These are phyloP conservation scores for Ictalurus punctatus DNA, from an alignment of 2,113 vertebrate genomes.

Conservation along the genomic window DNA sequence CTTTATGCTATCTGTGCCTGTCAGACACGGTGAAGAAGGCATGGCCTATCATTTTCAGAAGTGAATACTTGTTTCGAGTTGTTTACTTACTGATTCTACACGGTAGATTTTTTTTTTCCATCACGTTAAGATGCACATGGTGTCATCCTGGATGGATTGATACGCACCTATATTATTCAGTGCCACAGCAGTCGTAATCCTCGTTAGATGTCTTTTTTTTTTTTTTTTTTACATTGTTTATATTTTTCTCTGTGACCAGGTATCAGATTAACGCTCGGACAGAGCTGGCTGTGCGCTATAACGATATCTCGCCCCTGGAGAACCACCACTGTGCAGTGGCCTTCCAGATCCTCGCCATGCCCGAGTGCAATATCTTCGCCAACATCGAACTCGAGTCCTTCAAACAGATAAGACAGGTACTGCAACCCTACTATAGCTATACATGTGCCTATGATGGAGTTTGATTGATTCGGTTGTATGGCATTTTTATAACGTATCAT, in stretches of 20 bases:
- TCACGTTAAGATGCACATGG: neutral
- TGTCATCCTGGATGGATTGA: neutral
- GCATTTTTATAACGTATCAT: neutral
- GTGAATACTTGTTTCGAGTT: neutral
- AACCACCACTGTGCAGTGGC: conserved; percentile 97
- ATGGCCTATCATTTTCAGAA: no score
- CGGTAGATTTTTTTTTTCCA: neutral
- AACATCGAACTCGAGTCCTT: conserved; percentile 83
- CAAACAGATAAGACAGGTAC: conserved; percentile 91
- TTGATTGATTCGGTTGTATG: neutral
- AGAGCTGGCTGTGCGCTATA: conserved; percentile 93
- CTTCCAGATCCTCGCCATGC: conserved; percentile 90
- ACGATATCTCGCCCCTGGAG: conserved; percentile 95
- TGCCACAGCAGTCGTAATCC: neutral
- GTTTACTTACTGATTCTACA: neutral
- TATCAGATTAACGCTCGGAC: conserved; percentile 98
- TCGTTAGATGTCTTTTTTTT: neutral
- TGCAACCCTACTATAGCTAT: neutral
- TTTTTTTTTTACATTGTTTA: neutral
- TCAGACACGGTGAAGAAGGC: no score
- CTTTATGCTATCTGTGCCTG: neutral
- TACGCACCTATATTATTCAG: neutral
- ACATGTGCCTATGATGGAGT: neutral
- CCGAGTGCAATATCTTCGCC: conserved; percentile 91
- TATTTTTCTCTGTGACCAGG: conserved; percentile 63